phyloP scores from a whole-genome alignment of 2,888 invertebrate genomes.

The Adela reaumurella region DNA sequence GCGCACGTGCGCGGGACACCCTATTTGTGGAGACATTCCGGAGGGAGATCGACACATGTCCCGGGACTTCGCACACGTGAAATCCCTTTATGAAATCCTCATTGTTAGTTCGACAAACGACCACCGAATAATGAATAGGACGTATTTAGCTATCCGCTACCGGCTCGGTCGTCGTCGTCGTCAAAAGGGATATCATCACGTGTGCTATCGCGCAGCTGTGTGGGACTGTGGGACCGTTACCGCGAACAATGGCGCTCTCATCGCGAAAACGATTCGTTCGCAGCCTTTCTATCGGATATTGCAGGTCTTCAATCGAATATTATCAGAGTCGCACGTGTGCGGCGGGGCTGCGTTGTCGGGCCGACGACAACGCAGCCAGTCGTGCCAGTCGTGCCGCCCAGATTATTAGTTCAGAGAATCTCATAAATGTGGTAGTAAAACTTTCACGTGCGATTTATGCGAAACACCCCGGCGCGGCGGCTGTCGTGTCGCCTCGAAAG shows the following conservation, averaged over 20 bases:
- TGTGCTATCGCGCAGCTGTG: constrained; percentile 48
- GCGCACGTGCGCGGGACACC: constrained; percentile 47
- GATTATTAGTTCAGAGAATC: constrained; percentile 47
- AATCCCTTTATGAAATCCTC: constrained; percentile 53
- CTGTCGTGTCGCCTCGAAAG: too few species aligned
- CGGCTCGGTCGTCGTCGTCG: too few species aligned
- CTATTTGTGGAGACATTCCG: constrained; percentile 53
- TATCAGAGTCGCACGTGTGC: neutral
- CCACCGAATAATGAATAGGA: constrained; percentile 47
- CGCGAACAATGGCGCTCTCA: constrained; percentile 42
- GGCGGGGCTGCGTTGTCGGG: too few species aligned
- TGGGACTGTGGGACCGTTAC: constrained; percentile 53
- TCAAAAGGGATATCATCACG: constrained; percentile 25
- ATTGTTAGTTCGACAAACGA: constrained; percentile 24
- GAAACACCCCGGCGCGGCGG: constrained; percentile 5
- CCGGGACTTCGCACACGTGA: constrained; percentile 54
- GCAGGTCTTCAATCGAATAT: neutral
- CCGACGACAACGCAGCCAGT: too few species aligned
- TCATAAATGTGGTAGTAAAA: constrained; percentile 50
- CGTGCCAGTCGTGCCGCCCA: constrained; percentile 22
- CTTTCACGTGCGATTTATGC: constrained; percentile 53
- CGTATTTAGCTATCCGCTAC: constrained; percentile 55
- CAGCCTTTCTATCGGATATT: neutral
- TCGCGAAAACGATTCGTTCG: neutral
- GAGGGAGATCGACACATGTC: constrained; percentile 53